Base-by-base conservation (phyloP, 2,113 vertebrate species). In the Chelonoidis abingdonii region DNA sequence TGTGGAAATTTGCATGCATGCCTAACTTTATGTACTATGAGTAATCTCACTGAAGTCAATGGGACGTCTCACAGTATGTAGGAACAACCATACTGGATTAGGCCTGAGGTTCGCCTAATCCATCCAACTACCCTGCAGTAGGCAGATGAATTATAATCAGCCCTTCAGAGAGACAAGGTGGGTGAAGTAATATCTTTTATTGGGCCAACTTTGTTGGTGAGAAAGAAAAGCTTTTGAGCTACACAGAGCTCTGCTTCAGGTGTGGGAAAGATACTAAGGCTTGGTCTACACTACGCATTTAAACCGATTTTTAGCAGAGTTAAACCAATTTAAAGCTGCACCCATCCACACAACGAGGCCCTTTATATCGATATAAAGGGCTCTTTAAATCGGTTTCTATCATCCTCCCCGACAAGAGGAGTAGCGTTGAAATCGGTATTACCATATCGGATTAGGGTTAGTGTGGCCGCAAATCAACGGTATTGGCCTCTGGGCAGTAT, bases 21-120 rank as follows among this genome's bases (percentile, higher is more conserved):
- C 52, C 89, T 94, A 76, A 76, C 75, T 76, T 47, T 41, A 44
- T 11, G 24, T 14, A 47, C 24, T n/a, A n/a, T 69, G 35, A 69
- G 62, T 69, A n/a, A 17, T 69, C 9, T 89, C 5, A 52, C 11
- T 80, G 13, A 90, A 91, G 91, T 81, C 31, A 22, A 17, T 65
- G 50, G 16, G 65, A 86, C 69, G 92, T 90, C 90, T 93, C 5
- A 44, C n/a, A 29, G 29, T 29, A 84, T n/a, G 10, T 9, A 6
- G 41, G 44, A 79, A 59, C 1, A 0, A 31, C 0, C 0, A 1
- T 89, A 57, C 8, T 87, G 65, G 4, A 5, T 79, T 11, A 80
- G 79, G 75, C 1, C 1, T 21, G 10, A 35, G 17, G 8, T 89
- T 41, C 19, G 17, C 35, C 17, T 38, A 47, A 14, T 78, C 22